Evolutionary conservation across 2,113 vertebrate species (phyloP), one percentile per base, ranked within the genome.

Genomic region (Sander vitreus): DNA sequence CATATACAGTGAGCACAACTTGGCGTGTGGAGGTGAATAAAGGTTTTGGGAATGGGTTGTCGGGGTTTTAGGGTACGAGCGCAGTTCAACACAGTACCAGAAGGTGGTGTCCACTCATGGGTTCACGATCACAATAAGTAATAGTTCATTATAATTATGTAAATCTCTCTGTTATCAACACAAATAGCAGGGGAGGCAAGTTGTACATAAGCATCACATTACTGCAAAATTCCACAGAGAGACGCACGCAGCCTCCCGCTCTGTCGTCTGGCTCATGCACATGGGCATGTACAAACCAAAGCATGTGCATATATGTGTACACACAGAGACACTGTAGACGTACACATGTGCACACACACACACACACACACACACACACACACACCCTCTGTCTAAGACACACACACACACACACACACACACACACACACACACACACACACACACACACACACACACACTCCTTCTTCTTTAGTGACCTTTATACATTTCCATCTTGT

Each of bases 91-190:
- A 90, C 88, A 85, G 87, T 86, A 89, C 91, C 93, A 92, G 88
- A 80, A 86, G 91, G 89, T 83, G 85, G 88, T 73, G 82, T 92
- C 88, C 92, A 92, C 92, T 90, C 86, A 88, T 88, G 87, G 88
- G 85, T 85, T 93, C 93, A 93, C 91, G 67, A 94, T 94, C 92
- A 94, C 93, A 59, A 91, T 91, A 93, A 91, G 84, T 89, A 94
- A 89, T 92, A 91, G 85, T 89, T 93, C 83, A 58, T 91, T 89
- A 90, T 85, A 91, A 90, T 89, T 85, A 86, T 89, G 91, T 88
- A 88, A 91, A 90, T 93, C 89, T 90, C 87, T 92, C 84, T 86
- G 83, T 92, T 89, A 88, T 88, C 85, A 92, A 93, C 92, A 91
- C 90, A 92, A 93, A 91, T 74, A 88, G 84, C 88, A 63, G 74